A percentile compares a stretch with the other conserved stretches of the same genome.
Conservation (phyloP, 2,113 vertebrate species). For the Leucopternis melanops region DNA sequence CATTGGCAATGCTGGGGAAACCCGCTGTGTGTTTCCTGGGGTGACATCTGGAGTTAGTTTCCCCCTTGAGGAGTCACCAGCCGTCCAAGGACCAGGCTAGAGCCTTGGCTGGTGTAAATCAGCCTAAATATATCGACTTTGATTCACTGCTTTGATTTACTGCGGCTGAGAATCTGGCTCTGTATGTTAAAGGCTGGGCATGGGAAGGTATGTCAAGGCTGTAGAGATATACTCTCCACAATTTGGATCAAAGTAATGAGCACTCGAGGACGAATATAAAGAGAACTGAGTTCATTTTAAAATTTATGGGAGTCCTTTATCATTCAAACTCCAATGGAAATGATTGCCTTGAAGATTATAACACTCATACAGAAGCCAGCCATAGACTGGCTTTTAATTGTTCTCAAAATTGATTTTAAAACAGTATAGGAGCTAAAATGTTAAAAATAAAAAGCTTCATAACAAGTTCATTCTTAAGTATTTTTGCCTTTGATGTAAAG, state of each 20-base stretch:
- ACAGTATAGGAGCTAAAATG: background rate
- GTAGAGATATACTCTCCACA: background rate
- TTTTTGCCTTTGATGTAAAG: background rate
- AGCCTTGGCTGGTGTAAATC: background rate
- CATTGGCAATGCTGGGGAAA: background rate
- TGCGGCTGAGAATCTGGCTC: background rate
- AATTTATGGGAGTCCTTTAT: constrained; percentile 50
- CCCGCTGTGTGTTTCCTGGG: fast-evolving
- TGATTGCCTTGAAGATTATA: constrained; percentile 25
- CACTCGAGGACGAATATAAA: background rate
- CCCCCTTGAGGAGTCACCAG: background rate
- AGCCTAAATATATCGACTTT: background rate
- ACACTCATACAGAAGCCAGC: background rate
- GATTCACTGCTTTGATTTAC: background rate
- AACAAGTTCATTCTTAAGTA: background rate
- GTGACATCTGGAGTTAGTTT: background rate
- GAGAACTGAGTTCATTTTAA: constrained; percentile 20
- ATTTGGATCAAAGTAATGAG: background rate
- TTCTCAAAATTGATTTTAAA: background rate
- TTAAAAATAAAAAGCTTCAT: background rate
- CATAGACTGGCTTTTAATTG: background rate
- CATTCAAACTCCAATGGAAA: constrained; percentile 48
- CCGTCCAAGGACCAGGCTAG: background rate
- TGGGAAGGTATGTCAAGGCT: constrained; percentile 31
- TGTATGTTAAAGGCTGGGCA: background rate